phyloP scores from a whole-genome alignment of 2,888 invertebrate genomes.

The Metallyticus violacea region DNA sequence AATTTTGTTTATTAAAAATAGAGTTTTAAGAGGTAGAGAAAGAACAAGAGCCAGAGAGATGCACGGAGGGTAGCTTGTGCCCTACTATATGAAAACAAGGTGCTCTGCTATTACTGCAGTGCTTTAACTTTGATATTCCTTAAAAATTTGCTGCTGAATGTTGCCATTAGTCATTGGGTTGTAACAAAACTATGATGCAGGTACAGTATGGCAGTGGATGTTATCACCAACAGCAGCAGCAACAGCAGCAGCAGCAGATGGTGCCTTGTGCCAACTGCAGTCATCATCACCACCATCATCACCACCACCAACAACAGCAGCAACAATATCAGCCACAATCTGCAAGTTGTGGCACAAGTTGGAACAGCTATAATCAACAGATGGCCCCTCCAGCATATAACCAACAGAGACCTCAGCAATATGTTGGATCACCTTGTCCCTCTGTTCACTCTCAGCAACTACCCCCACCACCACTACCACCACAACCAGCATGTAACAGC shows the following conservation, averaged over 20 bases:
- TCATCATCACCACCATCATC: constrained; percentile 9
- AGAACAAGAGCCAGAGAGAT: too few species aligned
- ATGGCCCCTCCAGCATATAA: constrained; percentile 3
- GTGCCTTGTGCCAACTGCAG: not conserved
- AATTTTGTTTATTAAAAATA: too few species aligned
- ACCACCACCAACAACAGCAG: not conserved
- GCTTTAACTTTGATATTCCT: too few species aligned
- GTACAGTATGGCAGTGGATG: not conserved
- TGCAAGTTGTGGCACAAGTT: not conserved
- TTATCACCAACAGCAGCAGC: not conserved
- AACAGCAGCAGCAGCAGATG: not conserved
- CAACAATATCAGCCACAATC: not conserved
- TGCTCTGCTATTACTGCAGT: too few species aligned
- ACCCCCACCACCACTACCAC: not conserved
- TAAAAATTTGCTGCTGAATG: too few species aligned
- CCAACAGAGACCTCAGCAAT: constrained; percentile 28
- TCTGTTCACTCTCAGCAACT: not conserved
- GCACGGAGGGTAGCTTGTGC: too few species aligned
- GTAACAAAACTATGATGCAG: too few species aligned
- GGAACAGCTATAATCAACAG: constrained; percentile 17
- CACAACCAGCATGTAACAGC: not conserved
- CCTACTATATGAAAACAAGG: too few species aligned
- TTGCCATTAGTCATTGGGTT: too few species aligned
- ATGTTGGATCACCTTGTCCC: constrained; percentile 36
- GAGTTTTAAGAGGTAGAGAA: too few species aligned